Evolutionary conservation across 2,888 invertebrate genomes (phyloP).

Genomic region (Ypsolopha scabrella): DNA sequence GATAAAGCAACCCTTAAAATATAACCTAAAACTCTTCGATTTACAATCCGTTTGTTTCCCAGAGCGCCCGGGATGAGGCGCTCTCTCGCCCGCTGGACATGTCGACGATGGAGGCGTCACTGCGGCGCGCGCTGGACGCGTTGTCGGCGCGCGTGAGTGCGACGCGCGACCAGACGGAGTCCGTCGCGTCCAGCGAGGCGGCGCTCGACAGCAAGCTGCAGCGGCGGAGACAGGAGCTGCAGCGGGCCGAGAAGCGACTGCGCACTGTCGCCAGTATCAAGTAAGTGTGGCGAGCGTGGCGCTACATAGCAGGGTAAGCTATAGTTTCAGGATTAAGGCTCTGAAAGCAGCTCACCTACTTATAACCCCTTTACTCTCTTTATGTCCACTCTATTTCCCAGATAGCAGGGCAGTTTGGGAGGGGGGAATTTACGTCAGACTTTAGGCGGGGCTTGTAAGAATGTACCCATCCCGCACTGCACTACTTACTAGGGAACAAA

Average conservation of each 20-base stretch:
- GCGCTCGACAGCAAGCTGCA: slow-evolving; percentile 93
- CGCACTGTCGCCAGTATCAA: slow-evolving; percentile 95
- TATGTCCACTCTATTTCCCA: too few species aligned
- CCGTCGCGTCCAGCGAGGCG: slow-evolving; percentile 88
- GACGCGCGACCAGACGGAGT: slow-evolving; percentile 82
- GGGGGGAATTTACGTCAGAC: too few species aligned
- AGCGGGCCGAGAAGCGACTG: slow-evolving; percentile 92
- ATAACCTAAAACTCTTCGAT: not conserved
- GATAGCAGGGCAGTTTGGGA: too few species aligned
- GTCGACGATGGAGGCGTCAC: slow-evolving; percentile 81
- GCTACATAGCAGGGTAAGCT: too few species aligned
- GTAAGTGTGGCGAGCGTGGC: slow-evolving; percentile 40
- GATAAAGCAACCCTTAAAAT: not conserved
- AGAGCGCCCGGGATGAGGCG: slow-evolving; percentile 80
- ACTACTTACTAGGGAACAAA: too few species aligned
- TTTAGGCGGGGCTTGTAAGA: too few species aligned
- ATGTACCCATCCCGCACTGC: too few species aligned
- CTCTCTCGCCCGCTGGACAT: slow-evolving; percentile 87
- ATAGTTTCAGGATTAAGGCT: too few species aligned
- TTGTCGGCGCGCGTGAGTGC: slow-evolving; percentile 79
- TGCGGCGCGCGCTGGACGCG: slow-evolving; percentile 80
- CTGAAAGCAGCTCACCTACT: too few species aligned
- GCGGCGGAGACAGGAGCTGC: slow-evolving; percentile 88
- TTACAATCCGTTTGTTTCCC: not conserved
- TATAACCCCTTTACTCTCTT: too few species aligned